Conservation (phyloP, 2,113 vertebrate species). For the Rhombomys opimus region DNA sequence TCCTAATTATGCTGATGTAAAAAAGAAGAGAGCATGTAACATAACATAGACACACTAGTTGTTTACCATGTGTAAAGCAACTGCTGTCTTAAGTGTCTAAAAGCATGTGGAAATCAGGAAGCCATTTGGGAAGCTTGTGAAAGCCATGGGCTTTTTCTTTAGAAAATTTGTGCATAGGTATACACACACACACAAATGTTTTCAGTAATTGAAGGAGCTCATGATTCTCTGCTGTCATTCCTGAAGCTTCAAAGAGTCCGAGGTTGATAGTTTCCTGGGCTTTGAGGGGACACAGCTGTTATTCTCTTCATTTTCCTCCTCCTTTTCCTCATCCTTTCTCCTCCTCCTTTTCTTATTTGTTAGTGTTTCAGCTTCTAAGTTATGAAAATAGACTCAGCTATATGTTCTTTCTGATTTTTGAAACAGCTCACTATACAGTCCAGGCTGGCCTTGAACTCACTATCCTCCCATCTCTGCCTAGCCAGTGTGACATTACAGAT, state of each 20-base stretch:
- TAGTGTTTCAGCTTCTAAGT: neutral
- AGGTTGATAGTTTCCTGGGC: neutral
- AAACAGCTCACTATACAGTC: neutral
- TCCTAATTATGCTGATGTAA: slow-evolving; percentile 62
- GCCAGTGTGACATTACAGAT: neutral
- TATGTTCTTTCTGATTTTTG: neutral
- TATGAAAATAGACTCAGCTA: slow-evolving; percentile 44
- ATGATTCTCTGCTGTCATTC: neutral
- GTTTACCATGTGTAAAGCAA: neutral
- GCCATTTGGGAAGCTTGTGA: slow-evolving; percentile 32
- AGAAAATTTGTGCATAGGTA: neutral
- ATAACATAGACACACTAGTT: slow-evolving; percentile 57
- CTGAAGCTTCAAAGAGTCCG: slow-evolving; percentile 1
- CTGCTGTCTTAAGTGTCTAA: slow-evolving; percentile 43
- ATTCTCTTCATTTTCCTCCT: neutral
- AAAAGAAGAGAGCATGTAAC: slow-evolving; percentile 49
- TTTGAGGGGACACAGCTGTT: neutral
- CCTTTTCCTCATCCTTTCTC: neutral
- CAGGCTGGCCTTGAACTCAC: neutral
- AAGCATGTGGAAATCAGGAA: slow-evolving; percentile 37
- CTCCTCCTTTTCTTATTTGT: neutral
- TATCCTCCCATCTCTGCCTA: neutral
- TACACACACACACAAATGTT: neutral
- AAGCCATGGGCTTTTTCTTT: slow-evolving; percentile 12
- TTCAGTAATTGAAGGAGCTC: neutral